Evolutionary conservation across 2,888 invertebrate species (phyloP).

Genomic region (Sisyra nigra): DNA sequence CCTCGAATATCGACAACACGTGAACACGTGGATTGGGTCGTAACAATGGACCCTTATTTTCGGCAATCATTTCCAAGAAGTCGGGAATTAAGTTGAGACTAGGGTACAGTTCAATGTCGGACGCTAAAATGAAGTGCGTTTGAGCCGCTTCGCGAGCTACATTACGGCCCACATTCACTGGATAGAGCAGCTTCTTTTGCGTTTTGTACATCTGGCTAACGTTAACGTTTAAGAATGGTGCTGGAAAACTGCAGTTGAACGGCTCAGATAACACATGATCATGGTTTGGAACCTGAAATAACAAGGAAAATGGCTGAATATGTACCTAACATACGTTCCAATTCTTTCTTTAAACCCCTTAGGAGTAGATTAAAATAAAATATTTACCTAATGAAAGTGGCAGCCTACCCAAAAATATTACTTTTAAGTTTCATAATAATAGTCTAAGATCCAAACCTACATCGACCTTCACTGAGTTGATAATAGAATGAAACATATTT

Average conservation of each 20-base stretch:
- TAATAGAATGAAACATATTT: too few species aligned
- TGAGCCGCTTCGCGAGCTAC: constrained; percentile 71
- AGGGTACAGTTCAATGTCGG: constrained; percentile 84
- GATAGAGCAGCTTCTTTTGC: constrained; percentile 67
- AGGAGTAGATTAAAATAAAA: too few species aligned
- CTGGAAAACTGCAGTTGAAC: constrained; percentile 53
- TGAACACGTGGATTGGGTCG: constrained; percentile 55
- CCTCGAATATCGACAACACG: constrained; percentile 80
- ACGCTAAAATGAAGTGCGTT: constrained; percentile 69
- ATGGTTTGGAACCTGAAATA: constrained; percentile 48
- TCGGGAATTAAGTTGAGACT: constrained; percentile 63
- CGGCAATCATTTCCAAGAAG: constrained; percentile 73
- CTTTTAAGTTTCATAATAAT: too few species aligned
- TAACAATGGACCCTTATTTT: constrained; percentile 47
- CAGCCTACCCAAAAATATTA: too few species aligned
- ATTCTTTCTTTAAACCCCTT: too few species aligned
- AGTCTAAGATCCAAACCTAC: too few species aligned
- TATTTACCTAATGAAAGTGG: too few species aligned
- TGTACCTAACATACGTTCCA: too few species aligned
- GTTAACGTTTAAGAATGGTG: constrained; percentile 52
- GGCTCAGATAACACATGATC: constrained; percentile 40
- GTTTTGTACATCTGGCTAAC: constrained; percentile 57
- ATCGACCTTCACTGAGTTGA: too few species aligned
- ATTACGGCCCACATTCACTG: constrained; percentile 80
- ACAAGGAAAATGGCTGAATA: too few species aligned